Base-by-base conservation (phyloP, 2,888 invertebrate species). In the Diadegma fenestrale region DNA sequence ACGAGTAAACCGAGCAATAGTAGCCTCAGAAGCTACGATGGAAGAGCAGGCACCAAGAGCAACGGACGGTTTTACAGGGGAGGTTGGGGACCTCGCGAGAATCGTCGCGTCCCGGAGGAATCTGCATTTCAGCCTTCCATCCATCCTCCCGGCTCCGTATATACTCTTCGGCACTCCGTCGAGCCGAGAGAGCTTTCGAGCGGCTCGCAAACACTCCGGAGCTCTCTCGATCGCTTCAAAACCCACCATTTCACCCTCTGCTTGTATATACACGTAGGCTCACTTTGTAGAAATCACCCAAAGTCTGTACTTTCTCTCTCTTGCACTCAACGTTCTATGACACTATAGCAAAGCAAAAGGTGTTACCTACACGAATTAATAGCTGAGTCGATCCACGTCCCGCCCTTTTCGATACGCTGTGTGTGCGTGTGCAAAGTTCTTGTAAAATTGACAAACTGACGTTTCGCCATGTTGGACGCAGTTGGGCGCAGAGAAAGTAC, bases 81-180 rank as follows among this genome's bases (percentile, higher is more conserved):
- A 48, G 81, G 75, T 51, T 77, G 68, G 71, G 84, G 73, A 87
- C 77, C 90, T 91, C 89, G 91, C 92, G 92, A 92, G 90, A n/a
- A n/a, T 92, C 91, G 91, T 92, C 90, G 89, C 84, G 90, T 92
- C 90, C 89, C 81, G 51, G 79, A 86, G 90, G 91, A 94, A 94
- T 94, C 94, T 94, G 94, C 94, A 94, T 94, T 94, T 94, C 93
- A 93, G 92, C 89, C 93, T 93, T 92, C 92, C 91, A 92, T 91
- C 89, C 90, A 90, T 90, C 90, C 89, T 90, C 91, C 90, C 84
- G 85, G 83, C 88, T 89, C 87, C 88, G 88, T 78, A 80, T 76
- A 76, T 80, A 71, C 82, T 85, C 69, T 63, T 43, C 85, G 86
- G 86, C 86, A 76, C 78, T 87, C 88, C 88, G 89, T 87, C 88